Evolutionary conservation across 1,140 invertebrate genomes (phyloP).

Genomic region (Choristoneura fumiferana): DNA sequence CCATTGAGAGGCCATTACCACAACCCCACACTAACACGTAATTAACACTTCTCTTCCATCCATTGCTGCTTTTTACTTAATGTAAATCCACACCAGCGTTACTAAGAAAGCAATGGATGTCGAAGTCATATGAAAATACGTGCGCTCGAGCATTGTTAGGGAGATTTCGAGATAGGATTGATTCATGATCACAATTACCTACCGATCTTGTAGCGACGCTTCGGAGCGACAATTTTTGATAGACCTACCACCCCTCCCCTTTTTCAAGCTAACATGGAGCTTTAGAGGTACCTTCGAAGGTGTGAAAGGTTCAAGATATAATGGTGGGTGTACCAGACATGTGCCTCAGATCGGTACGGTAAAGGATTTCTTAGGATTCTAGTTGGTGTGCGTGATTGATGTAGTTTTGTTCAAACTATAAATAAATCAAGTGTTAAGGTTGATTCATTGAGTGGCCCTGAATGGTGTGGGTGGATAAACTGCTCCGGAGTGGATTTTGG

Average conservation of each 20-base stretch:
- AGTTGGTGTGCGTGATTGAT: slow-evolving; percentile 3
- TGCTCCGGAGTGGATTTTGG: slow-evolving; percentile 5
- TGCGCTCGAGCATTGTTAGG: slow-evolving; percentile 27
- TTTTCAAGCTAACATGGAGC: not conserved
- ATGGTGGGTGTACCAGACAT: not conserved
- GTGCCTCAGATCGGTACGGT: slow-evolving; percentile 2
- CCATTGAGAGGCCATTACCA: slow-evolving; percentile 27
- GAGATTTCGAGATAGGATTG: slow-evolving; percentile 60
- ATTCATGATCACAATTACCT: slow-evolving; percentile 73
- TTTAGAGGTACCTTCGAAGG: not conserved
- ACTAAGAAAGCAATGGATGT: slow-evolving; percentile 39
- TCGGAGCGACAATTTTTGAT: not conserved
- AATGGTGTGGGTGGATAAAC: not conserved
- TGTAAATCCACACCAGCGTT: slow-evolving; percentile 14
- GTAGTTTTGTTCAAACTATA: slow-evolving; percentile 11
- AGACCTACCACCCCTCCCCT: not conserved
- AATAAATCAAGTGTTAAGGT: slow-evolving; percentile 15
- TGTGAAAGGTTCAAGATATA: not conserved
- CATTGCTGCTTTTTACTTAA: slow-evolving; percentile 27
- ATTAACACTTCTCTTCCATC: slow-evolving; percentile 6
- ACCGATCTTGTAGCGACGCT: slow-evolving; percentile 41
- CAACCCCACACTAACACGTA: not conserved
- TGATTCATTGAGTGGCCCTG: slow-evolving; percentile 11
- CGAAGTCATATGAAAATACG: slow-evolving; percentile 21
- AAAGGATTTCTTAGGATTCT: slow-evolving; percentile 11